Evolutionary conservation across 2,888 invertebrate species (phyloP), one percentile per base, ranked within the genome.

Genomic region (Oligia strigilis): DNA sequence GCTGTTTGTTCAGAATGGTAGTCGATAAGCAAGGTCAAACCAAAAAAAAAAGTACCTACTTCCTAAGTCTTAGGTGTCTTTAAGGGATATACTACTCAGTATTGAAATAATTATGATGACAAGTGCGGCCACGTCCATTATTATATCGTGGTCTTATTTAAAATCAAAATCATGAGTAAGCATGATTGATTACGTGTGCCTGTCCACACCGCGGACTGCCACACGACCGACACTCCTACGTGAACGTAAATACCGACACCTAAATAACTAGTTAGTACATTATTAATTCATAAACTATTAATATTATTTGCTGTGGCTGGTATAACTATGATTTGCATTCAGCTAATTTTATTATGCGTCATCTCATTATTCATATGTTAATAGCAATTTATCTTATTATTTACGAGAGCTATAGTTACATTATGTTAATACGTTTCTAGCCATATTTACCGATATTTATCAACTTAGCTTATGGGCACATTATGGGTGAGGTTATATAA

Each of bases 161-260:
- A 71, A 80, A 84, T 87, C 82, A 87, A 79, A 75, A 87, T 43
- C 78, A 87, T 62, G 80, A 77, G 43, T 76, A 70, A 78, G 69
- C 67, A 77, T 82, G 72, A 80, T 84, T 70, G 82, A 84, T 87
- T 76, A 80, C 67, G 72, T 73, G 76, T 77, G 64, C 46, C 43
- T 66, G 72, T 75, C 72, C 14, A 71, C 62, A 49, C 29, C 43
- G 64, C 76, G 65, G 65, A 65, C 65, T 49, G 55, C 73, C 58
- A 64, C 60, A 60, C 58, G 69, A 72, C 71, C 58, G 69, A 70
- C 71, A 86, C 73, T 72, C 77, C 77, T 58, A 70, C 66, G 70
- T 75, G 69, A 58, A 69, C 43, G 13, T 49, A 64, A 78, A 79
- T 72, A 72, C 60, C 58, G 46, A 79, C 66, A 65, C n/a, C 8